These are phyloP conservation scores for Takifugu ocellatus DNA, from an alignment of 2,797 vertebrate species.

Conservation along the genomic window DNA sequence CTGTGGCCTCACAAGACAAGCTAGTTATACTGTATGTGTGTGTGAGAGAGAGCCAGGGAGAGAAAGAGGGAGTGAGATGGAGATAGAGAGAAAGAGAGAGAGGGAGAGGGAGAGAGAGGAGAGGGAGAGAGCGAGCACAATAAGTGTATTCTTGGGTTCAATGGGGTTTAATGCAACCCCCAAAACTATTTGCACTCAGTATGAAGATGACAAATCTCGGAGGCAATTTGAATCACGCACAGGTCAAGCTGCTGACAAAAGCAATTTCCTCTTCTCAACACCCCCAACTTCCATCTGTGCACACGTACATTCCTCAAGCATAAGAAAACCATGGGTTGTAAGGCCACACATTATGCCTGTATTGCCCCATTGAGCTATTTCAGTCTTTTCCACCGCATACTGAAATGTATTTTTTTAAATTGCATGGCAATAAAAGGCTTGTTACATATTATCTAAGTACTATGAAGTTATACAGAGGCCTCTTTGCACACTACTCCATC, in stretches of 20 bases:
- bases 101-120: too few species aligned
- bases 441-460: too few species aligned
- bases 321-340: background rate
- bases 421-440: too few species aligned
- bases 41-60: too few species aligned
- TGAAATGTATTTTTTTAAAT: too few species aligned
- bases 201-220: constrained; percentile 49
- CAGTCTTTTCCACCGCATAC: too few species aligned
- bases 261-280: constrained; percentile 48
- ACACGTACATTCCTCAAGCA: background rate
- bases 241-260: constrained; percentile 52
- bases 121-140: too few species aligned
- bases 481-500: too few species aligned
- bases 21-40: background rate
- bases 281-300: constrained; percentile 1
- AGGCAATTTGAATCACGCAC: constrained; percentile 37
- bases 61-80: too few species aligned
- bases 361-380: too few species aligned
- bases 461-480: too few species aligned
- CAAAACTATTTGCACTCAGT: constrained; percentile 55
- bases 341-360: background rate
- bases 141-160: constrained; percentile 15
- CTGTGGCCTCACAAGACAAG: constrained; percentile 14
- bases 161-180: constrained; percentile 51
- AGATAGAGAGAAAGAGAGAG: too few species aligned